A percentile compares a stretch with the other conserved stretches of the same genome.
phyloP scores from a whole-genome alignment of 2,797 vertebrate genomes.

The Monodelphis domestica region DNA sequence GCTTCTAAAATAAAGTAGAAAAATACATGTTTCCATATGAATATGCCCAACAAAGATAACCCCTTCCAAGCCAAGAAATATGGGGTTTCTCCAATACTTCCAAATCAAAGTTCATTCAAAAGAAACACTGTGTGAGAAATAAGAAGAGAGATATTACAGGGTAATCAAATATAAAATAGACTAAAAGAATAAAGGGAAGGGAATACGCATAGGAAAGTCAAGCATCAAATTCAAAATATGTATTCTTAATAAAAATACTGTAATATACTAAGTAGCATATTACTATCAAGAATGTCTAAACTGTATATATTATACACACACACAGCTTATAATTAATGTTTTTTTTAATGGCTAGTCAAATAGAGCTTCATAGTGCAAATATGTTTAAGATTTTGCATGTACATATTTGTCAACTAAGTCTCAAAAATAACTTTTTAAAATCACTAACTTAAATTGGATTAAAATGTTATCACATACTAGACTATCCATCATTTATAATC shows the following conservation, averaged over 20 bases:
- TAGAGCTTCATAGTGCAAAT: background rate
- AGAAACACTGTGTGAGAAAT: background rate
- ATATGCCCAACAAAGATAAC: background rate
- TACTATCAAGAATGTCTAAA: background rate
- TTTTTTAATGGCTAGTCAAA: background rate
- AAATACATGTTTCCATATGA: background rate
- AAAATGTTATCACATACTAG: background rate
- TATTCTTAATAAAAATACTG: background rate
- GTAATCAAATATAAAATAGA: background rate
- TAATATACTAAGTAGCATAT: background rate
- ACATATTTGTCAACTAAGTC: background rate
- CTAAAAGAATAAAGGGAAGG: background rate
- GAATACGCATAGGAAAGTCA: background rate
- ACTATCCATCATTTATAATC: rapidly evolving
- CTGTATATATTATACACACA: background rate
- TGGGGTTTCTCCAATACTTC: background rate
- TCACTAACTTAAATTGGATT: background rate
- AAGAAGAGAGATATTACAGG: background rate
- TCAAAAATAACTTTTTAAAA: background rate
- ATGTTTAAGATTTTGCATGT: background rate
- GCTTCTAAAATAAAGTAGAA: background rate
- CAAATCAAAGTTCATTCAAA: constrained; percentile 1
- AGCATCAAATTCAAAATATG: constrained; percentile 17
- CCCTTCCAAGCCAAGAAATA: background rate
- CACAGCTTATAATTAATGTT: background rate